Evolutionary conservation across 2,797 vertebrate genomes (phyloP), one percentile per base, ranked within the genome.

Genomic region (Gymnothorax javanicus): DNA sequence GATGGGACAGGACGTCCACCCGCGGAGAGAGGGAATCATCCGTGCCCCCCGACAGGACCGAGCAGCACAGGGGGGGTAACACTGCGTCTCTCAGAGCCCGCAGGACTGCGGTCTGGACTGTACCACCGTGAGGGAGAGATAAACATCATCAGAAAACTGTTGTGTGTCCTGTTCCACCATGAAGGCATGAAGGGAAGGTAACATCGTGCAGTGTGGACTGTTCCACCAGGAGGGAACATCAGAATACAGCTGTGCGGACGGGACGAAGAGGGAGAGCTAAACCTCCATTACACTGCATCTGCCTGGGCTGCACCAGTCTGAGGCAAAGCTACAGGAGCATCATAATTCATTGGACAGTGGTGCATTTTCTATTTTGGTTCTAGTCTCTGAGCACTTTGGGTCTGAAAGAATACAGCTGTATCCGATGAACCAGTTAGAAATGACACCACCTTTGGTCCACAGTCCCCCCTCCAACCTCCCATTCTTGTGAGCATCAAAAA

Each of bases 1-100:
- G 88, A 82, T 92, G 92, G 0, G 96, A 91, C 6, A 99, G 93
- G 7, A 96, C 87, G 59, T 96, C 94, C 12, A 92, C 89, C 1
- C 93, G 90, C 25, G 91, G 89, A 2, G 85, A 20, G 1, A 92
- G 77, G 0, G 88, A 87, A 0, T 83, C 90, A 0, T 89, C 91
- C 0, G 8, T 79, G 8, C 92, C 86, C 0, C 87, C 62, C 75
- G 91, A 89, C 84, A 97, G 88, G 82, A 97, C 88, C 0, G 67
- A 54, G 3, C 88, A 6, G 0, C 93, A 95, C 62, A 99, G 93
- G 60, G 90, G 93, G 86, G 90, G 75, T 90, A 98, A 95, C 6
- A 99, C 89, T n/a, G 92, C 86, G 64, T 95, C 91, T 90, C 94
- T 97, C 88, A 99, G 85, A 33, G 93, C 88, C 82, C 89, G 90